Evolutionary conservation across 2,113 vertebrate genomes (phyloP), one percentile per base, ranked within the genome.

Genomic region (Drymodes brunneopygia): DNA sequence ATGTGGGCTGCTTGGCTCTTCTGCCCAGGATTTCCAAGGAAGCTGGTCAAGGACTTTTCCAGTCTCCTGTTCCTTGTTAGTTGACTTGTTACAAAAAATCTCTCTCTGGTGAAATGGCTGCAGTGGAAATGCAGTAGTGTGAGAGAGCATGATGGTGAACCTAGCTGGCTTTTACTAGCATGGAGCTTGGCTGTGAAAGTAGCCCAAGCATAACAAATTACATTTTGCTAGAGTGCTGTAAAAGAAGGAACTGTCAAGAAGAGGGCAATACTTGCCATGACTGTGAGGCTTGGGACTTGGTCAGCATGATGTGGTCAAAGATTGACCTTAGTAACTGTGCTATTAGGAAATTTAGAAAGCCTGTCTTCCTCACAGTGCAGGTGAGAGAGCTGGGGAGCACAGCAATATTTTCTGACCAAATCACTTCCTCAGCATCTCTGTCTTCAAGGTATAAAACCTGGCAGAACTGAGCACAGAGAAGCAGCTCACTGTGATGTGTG

Each of bases 281-380:
- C 36, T 58, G 22, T 38, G 72, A 47, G 35, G 20, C 36, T 28
- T 48, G 11, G 36, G 31, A 38, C 38, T 88, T 1, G 1, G 31
- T 40, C 42, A 73, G 29, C 45, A 11, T 16, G 24, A 9, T 31
- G 21, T 40, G 48, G 29, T 65, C 9, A 9, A 70, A 71, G 33
- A 58, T 15, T 27, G 60, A n/a, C n/a, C 20, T 67, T 62, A 44
- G 36, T 38, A 40, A 33, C 18, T 22, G 13, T 38, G 29, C 45
- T 79, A 27, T 51, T 28, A 40, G 33, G 54, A 23, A 42, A 48
- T 86, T 13, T 12, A 22, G 40, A 47, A 83, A 62, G 27, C 27
- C 38, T 17, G 9, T 42, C 29, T 44, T 15, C 50, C 29, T 77
- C 11, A 7, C 0, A 0, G 33, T 65, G 38, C 29, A 11, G 47